Percentiles rank a stretch among this genome's conserved stretches.
Conservation (phyloP, 1,140 invertebrate genomes). For the Chironomus striatipennis region DNA sequence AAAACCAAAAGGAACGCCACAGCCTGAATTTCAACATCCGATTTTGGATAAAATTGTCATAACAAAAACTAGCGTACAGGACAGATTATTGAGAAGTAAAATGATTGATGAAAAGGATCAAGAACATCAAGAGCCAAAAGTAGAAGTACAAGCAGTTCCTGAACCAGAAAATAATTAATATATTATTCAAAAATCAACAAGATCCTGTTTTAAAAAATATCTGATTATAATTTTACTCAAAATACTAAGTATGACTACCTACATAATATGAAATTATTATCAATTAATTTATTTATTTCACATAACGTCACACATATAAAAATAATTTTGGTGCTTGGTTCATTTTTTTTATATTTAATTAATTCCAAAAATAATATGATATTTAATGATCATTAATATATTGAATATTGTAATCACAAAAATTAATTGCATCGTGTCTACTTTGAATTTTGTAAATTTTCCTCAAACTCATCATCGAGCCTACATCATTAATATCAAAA, state of each 20-base stretch:
- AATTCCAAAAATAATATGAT: background rate
- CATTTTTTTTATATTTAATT: background rate
- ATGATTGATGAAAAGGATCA: background rate
- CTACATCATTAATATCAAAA: too few relatives aligned
- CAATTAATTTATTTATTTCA: background rate
- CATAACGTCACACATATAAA: background rate
- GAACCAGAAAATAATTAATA: background rate
- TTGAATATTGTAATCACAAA: too few relatives aligned
- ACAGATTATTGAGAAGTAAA: background rate
- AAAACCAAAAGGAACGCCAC: background rate
- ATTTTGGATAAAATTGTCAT: conserved; percentile 9
- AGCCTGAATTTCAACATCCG: background rate
- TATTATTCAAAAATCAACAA: too few relatives aligned
- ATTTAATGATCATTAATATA: too few relatives aligned
- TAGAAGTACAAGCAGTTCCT: background rate
- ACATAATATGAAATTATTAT: background rate
- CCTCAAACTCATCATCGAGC: too few relatives aligned
- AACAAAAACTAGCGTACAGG: background rate
- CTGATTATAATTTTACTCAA: too few relatives aligned
- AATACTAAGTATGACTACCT: too few relatives aligned
- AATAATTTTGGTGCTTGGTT: background rate
- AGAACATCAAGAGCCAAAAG: background rate
- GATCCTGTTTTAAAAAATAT: too few relatives aligned
- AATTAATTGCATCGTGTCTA: too few relatives aligned
- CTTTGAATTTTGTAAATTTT: too few relatives aligned